Evolutionary conservation across 2,797 vertebrate genomes (phyloP), one percentile per base, ranked within the genome.

Genomic region (Corythornis leucogaster): DNA sequence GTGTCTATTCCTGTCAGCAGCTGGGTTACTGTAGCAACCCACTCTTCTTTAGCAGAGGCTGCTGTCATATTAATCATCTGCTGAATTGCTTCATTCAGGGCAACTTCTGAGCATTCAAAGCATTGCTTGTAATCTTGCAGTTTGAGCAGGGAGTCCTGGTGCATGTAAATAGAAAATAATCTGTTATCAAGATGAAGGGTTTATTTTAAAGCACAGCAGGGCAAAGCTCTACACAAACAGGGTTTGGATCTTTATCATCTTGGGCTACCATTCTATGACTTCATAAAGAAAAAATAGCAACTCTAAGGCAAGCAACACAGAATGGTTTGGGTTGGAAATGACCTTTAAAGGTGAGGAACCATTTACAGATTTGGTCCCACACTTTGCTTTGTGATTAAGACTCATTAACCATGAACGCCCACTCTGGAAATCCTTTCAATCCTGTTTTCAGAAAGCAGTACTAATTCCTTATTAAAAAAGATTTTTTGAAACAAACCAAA

Each of bases 51-150:
- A 83, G 97, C 97, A 28, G 98, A 97, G 78, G 97, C 87, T 40
- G 97, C 95, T 18, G 98, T 96, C 22, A 96, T 80, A 18, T 98
- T 98, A 89, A 98, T 97, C 97, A 99, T 98, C 94, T 99, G 99
- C 97, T 99, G 99, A 93, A 99, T 96, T 25, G 99, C 98, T 97
- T 99, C 99, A 5, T 99, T 98, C 93, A 99, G 97, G 43, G 99
- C 98, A 94, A 99, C 97, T 45, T 99, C 99, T 0, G 99, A 99
- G 96, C 97, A 98, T 89, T 99, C 98, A 45, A 99, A 97, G 96
- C 99, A 99, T 89, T 99, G 98, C 91, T 92, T 97, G 94, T 98
- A 98, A 95, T 99, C 99, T 95, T 98, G 96, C 80, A 98, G 96
- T 87, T 98, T 98, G 89, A 99, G 97, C 85, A 99, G 96, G 21